Evolutionary conservation across 2,113 vertebrate species (phyloP).

Genomic region (Sorex fumeus): DNA sequence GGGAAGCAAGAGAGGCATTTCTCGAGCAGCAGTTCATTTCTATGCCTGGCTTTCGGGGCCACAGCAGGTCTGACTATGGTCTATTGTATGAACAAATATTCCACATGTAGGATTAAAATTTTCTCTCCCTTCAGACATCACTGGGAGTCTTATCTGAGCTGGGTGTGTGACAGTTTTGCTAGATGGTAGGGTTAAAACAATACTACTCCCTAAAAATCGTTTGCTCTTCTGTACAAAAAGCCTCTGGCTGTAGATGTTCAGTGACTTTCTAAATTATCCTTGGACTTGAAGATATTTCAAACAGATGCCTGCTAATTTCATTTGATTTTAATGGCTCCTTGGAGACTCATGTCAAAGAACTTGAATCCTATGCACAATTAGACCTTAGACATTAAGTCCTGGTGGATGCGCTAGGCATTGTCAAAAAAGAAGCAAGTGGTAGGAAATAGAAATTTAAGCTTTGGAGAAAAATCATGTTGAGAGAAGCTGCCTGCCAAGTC

Average conservation of each 20-base stretch:
- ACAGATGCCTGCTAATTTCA: not conserved
- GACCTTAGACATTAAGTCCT: not conserved
- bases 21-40: not conserved
- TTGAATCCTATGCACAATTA: slow-evolving; percentile 1
- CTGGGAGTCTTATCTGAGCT: not conserved
- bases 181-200: not conserved
- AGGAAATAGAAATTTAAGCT: not conserved
- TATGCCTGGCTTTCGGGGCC: no score
- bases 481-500: not conserved
- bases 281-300: slow-evolving; percentile 48
- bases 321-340: not conserved
- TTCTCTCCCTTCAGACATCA: not conserved
- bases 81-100: not conserved
- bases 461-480: not conserved
- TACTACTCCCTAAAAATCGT: not conserved
- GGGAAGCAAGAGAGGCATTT: not conserved
- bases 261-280: not conserved
- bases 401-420: not conserved
- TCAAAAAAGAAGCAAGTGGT: slow-evolving; percentile 26
- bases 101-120: not conserved
- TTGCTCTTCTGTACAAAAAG: slow-evolving; percentile 35
- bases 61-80: not conserved
- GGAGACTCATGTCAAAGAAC: not conserved
- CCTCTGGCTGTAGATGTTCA: not conserved
- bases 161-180: not conserved